Conservation (phyloP, 2,113 vertebrate genomes). For the Rhinolophus ferrumequinum region DNA sequence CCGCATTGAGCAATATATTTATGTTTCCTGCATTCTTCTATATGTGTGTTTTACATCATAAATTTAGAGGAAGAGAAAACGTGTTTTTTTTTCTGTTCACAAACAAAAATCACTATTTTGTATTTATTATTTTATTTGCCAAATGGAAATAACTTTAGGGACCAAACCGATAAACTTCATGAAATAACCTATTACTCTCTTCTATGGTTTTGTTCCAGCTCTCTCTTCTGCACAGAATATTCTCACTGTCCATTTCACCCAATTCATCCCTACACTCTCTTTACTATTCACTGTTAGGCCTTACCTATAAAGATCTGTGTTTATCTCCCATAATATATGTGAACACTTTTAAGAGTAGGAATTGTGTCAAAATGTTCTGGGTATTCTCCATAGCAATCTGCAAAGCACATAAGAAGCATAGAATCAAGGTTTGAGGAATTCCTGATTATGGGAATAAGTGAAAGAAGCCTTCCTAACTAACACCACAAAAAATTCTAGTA, state of each 20-base stretch:
- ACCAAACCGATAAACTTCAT: neutral
- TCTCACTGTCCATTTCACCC: neutral
- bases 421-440: neutral
- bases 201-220: neutral
- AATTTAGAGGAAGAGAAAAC: neutral
- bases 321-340: neutral
- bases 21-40: neutral
- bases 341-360: neutral
- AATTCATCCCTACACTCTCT: neutral
- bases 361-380: neutral
- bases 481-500: neutral
- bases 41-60: neutral
- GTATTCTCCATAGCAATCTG: neutral
- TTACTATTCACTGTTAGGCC: neutral
- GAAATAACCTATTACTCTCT: neutral
- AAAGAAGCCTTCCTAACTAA: neutral
- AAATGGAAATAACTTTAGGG: neutral
- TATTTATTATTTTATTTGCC: neutral
- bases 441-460: neutral
- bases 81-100: neutral
- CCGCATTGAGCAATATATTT: neutral
- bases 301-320: neutral
- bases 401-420: fast-evolving
- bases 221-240: neutral
- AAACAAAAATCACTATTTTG: neutral